Base-by-base conservation (phyloP, 2,888 invertebrate genomes). In the Melieria omissa region DNA sequence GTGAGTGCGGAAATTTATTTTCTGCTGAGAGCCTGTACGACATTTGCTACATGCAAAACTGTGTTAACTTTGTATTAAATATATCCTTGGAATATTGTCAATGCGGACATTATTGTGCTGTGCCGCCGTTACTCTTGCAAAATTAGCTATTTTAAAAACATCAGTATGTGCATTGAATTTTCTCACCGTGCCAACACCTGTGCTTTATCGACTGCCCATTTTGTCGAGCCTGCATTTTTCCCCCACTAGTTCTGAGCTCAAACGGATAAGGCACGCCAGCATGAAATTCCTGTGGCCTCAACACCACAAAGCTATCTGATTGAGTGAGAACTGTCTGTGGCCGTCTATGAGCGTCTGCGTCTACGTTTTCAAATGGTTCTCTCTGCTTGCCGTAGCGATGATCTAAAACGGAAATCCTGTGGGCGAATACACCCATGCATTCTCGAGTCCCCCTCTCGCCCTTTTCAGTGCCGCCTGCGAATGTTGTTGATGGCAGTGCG, bases 321-420 rank as follows among this genome's bases (percentile, higher is more conserved):
- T 85, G 85, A 86, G 86, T 86, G 86, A 82, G 84, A 86, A 86
- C 84, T 84, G 80, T 79, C 79, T 78, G 78, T 76, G 77, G 77
- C 73, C 52, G 10, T 10, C 12, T 52, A 47, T n/a, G 58, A 1
- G 29, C 29, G 29, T 29, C 29, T 29, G 29, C 42, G 58, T 10
- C 42, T 16, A 14, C 49, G 12, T 60, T 52, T 67, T 67, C 60
- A 67, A 60, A 52, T 60, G 7, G 29, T 29, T 42, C 57, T 47
- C 47, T 29, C 49, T 60, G 67, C 67, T 42, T 41, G 29, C 42
- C 57, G 62, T 61, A 45, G 78, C 71, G 83, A 82, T 83, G 82
- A 84, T 83, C 84, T 82, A 81, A 80, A 84, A 81, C 81, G 84
- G 84, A 84, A 80, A 84, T 83, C 79, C 84, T 84, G 81, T 84